These are phyloP conservation scores for Mus caroli DNA, from an alignment of 2,797 vertebrate species.

Conservation along the genomic window DNA sequence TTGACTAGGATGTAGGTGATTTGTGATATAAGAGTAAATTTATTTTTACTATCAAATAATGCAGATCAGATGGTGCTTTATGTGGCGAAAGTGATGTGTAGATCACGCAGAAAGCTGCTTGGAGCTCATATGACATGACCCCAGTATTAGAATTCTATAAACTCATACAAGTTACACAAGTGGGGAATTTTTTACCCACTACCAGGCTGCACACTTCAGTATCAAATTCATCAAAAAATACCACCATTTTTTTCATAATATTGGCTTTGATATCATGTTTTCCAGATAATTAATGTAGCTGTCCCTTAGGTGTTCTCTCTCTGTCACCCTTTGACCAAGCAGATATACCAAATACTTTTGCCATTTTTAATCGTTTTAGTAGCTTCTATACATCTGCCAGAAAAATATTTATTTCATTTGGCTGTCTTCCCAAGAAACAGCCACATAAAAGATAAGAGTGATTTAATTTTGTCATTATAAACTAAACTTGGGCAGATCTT, in stretches of 20 bases:
- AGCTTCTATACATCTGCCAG: background rate
- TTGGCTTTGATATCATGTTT: background rate
- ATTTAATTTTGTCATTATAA: background rate
- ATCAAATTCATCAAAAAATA: background rate
- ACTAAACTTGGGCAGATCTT: background rate
- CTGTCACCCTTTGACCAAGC: background rate
- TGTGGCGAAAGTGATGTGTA: background rate
- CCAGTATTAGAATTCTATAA: background rate
- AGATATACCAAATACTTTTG: background rate
- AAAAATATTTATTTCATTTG: background rate
- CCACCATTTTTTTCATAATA: background rate
- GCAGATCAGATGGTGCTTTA: background rate
- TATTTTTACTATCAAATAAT: conserved; percentile 4
- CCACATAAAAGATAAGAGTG: background rate
- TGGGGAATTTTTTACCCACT: background rate
- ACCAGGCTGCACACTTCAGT: background rate
- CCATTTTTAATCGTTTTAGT: background rate
- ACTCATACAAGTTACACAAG: background rate
- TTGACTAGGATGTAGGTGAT: background rate
- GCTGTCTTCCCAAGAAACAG: background rate
- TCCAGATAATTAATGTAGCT: background rate
- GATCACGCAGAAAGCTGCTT: background rate
- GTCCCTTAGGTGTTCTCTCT: background rate
- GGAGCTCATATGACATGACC: background rate
- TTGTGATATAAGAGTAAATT: background rate